Evolutionary conservation across 2,888 invertebrate species (phyloP).

Genomic region (Drosophila kanekoi): DNA sequence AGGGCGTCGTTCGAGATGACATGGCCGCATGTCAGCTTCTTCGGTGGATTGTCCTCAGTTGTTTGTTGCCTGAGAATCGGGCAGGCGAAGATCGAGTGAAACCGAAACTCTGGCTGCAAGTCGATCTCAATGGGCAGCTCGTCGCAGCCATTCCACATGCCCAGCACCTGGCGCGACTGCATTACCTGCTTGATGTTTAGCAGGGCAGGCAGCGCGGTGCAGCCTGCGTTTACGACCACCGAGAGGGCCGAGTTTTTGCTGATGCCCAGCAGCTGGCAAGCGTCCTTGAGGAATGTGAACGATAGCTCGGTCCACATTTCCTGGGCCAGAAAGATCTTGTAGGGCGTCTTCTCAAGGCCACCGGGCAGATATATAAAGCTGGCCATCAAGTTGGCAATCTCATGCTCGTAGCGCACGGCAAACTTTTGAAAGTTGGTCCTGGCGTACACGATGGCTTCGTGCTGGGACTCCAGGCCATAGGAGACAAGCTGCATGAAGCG

Average conservation of each 20-base stretch:
- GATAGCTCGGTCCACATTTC: slow-evolving; percentile 92
- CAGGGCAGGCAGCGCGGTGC: slow-evolving; percentile 96
- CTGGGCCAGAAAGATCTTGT: slow-evolving; percentile 90
- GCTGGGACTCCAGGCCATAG: slow-evolving; percentile 87
- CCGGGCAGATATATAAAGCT: slow-evolving; percentile 92
- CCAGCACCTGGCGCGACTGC: slow-evolving; percentile 94
- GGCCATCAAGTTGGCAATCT: slow-evolving; percentile 94
- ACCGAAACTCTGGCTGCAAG: slow-evolving; percentile 94
- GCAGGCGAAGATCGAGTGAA: slow-evolving; percentile 99
- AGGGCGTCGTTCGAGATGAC: slow-evolving; percentile 99
- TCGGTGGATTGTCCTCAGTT: slow-evolving; percentile 98
- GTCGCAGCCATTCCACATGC: slow-evolving; percentile 97
- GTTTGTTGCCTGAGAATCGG: slow-evolving; percentile 99
- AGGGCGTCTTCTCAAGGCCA: slow-evolving; percentile 92
- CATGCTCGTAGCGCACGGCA: slow-evolving; percentile 91
- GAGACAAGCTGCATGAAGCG: slow-evolving; percentile 89
- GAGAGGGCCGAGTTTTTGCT: slow-evolving; percentile 96
- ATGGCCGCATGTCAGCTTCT: slow-evolving; percentile 98
- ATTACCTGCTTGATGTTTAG: slow-evolving; percentile 97
- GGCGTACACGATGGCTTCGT: slow-evolving; percentile 95
- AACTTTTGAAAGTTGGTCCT: slow-evolving; percentile 93
- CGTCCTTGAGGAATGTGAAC: slow-evolving; percentile 96
- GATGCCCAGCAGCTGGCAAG: slow-evolving; percentile 95
- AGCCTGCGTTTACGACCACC: slow-evolving; percentile 96
- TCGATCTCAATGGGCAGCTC: slow-evolving; percentile 99